Evolutionary conservation across 2,113 vertebrate genomes (phyloP), one percentile per base, ranked within the genome.

Genomic region (Heterocephalus glaber): DNA sequence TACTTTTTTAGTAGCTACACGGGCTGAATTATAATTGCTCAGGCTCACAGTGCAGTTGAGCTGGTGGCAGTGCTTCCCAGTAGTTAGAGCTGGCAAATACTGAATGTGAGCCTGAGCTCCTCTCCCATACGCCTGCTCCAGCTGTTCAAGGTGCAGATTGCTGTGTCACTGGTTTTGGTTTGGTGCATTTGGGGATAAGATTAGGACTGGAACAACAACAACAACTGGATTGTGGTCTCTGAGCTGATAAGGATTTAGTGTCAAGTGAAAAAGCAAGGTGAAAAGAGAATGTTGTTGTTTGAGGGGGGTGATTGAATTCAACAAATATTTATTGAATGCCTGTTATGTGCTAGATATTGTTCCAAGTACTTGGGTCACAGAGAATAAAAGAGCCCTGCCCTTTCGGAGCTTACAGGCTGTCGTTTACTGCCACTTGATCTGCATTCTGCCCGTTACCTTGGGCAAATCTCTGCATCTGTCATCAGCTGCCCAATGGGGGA

Each of bases 1-100:
- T 94, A 56, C 80, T 58, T 95, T 81, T 76, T 95, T 77, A 88
- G 52, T 92, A 88, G 33, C 86, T 92, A 14, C 33, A 66, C 60
- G 33, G 38, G 10, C 84, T 79, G 52, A 80, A 58, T 52, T 47
- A 35, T 5, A 83, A 92, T 81, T 96, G 58, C 76, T 93, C 49
- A 83, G 47, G 44, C 30, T 72, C 35, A 3, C 19, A 58, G 89
- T 82, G 74, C 54, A 49, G 1, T 83, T 90, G 24, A 77, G 52
- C 30, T 7, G 58, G 8, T 33, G 35, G 89, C 79, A 60, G 19
- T 65, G 22, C 52, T 92, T 92, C n/a, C n/a, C 90, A 35, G 38
- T 9, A 63, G 83, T 13, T 17, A 56, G 86, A 60, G 41, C 49
- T 58, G 12, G 68, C 74, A 35, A 14, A 60, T 66, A 52, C 49